Base-by-base conservation (phyloP, 2,113 vertebrate species). In the Prionailurus viverrinus region DNA sequence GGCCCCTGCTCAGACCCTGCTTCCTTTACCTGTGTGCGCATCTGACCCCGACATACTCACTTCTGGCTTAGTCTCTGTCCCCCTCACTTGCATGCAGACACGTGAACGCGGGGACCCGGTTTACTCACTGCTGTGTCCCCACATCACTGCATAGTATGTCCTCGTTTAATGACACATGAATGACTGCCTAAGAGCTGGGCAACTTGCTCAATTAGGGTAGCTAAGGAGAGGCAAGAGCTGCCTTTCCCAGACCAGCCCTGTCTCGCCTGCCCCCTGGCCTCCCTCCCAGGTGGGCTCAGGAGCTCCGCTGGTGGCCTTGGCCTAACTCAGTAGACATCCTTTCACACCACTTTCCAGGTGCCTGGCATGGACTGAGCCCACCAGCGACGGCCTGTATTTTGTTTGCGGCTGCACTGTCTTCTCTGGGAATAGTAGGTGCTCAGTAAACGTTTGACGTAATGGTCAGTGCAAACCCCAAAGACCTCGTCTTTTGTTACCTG, bases 291-390 rank as follows among this genome's bases (percentile, higher is more conserved):
- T 31, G 23, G 45, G 5, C n/a, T 63, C 79, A 25, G 53, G 39
- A 8, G 61, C 39, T 33, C 51, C 78, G 23, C 2, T 12, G 63
- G 12, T 31, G 15, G 19, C 39, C 61, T 7, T 33, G 33, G 5
- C 39, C 68, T 65, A 11, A 53, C 41, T 14, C 58, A 3, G 6
- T 13, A 0, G 36, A 76, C 66, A 3, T 10, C 36, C 31, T 41
- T 82, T 58, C 3, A 1, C 6, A 0, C 31, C 19, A 0, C 23
- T 16, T 39, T 27, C 58, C n/a, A 23, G 7, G 48, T 0, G 15
- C 7, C 36, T 71, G 15, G 7, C 55, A 11, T 10, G 36, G 69
- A 5, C 51, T 4, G 51, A 66, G 61, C 51, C 14, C 2, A 0
- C 0, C 68, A 39, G 23, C 58, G 23, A 31, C 0, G 4, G 41